These are phyloP conservation scores for Xiphophorus hellerii DNA, from an alignment of 2,113 vertebrate genomes.

Conservation along the genomic window DNA sequence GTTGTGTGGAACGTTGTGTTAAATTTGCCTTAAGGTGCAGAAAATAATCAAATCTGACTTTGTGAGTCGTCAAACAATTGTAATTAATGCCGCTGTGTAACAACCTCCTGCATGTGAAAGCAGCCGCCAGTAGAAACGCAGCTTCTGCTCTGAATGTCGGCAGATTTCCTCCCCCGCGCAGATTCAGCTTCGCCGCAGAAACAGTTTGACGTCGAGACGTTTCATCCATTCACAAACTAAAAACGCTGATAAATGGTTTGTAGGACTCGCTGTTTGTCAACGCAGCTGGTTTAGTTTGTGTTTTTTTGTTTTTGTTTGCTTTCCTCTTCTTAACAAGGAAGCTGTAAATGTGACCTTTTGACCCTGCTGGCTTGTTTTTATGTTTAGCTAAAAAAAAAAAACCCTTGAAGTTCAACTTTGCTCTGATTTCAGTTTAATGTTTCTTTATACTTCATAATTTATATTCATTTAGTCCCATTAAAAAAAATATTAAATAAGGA, in stretches of 20 bases:
- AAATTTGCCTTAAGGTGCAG: conserved; percentile 63
- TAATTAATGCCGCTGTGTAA: conserved; percentile 32
- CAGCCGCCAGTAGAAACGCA: neutral
- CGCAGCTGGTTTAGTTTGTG: neutral
- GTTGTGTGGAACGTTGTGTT: conserved; percentile 31
- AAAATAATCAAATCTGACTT: conserved; percentile 28
- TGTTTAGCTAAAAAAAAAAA: neutral
- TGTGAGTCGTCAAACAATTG: conserved; percentile 38
- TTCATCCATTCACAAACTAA: neutral
- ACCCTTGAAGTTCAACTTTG: too few species aligned
- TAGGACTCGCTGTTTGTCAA: neutral
- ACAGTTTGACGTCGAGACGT: conserved; percentile 16
- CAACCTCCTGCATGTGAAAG: conserved; percentile 35
- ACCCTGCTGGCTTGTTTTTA: neutral
- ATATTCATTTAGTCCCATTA: neutral
- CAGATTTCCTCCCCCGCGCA: neutral
- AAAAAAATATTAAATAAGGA: too few species aligned
- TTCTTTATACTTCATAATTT: too few species aligned
- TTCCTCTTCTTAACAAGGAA: neutral
- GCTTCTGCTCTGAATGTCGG: neutral
- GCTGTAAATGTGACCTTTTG: neutral
- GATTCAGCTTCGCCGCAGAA: conserved; percentile 25
- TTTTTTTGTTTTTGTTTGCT: neutral
- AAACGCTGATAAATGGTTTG: neutral
- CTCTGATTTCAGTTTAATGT: too few species aligned